Conservation (phyloP, 2,888 invertebrate genomes). For the Cybosia mesomella region DNA sequence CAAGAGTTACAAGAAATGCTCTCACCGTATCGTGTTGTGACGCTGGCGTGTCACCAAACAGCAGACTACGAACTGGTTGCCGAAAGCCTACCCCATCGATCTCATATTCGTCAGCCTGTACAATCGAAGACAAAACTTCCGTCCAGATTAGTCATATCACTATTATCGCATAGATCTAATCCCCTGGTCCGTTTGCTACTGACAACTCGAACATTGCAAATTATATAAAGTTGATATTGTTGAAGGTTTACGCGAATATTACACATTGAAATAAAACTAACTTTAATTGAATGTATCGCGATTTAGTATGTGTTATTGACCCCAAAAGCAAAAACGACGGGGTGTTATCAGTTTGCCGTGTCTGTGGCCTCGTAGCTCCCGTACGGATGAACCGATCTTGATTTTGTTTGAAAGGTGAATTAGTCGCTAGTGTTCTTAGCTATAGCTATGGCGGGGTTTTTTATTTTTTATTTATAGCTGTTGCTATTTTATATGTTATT, state of each 20-base stretch:
- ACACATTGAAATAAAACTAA: neutral
- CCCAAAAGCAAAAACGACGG: too few species aligned
- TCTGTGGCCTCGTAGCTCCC: too few species aligned
- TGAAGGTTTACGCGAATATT: too few species aligned
- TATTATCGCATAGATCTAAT: slow-evolving; percentile 1
- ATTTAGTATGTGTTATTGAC: too few species aligned
- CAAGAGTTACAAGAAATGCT: neutral
- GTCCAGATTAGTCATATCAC: neutral
- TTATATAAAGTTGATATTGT: neutral
- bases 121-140: slow-evolving; percentile 36
- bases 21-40: slow-evolving; percentile 32
- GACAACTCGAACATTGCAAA: neutral
- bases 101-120: slow-evolving; percentile 28
- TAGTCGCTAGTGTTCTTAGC: too few species aligned
- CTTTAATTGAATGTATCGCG: neutral
- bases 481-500: too few species aligned
- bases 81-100: slow-evolving; percentile 33
- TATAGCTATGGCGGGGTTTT: too few species aligned
- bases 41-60: slow-evolving; percentile 19
- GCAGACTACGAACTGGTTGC: slow-evolving; percentile 24
- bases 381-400: too few species aligned
- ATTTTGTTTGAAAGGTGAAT: too few species aligned
- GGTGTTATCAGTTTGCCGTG: too few species aligned
- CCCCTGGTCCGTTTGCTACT: neutral
- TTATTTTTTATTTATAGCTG: too few species aligned